Evolutionary conservation across 2,113 vertebrate species (phyloP), one percentile per base, ranked within the genome.

Genomic region (Hippocampus mohnikei): DNA sequence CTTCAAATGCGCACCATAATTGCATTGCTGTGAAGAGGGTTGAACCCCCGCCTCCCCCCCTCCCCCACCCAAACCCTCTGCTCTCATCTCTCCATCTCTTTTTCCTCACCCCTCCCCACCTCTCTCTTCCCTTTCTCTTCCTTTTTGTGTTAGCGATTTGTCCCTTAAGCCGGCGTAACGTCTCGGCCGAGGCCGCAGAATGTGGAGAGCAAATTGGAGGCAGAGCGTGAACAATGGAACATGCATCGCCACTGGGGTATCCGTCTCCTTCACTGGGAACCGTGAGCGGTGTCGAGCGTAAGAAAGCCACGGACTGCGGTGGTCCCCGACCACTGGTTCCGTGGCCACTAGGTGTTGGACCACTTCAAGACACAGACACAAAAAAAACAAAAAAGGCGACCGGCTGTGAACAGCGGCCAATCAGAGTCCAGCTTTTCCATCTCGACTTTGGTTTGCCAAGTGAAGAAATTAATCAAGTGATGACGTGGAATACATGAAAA

Each of bases 191-290:
- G 94, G 95, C 95, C 94, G 94, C 95, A 98, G 96, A 98, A 99
- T 99, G 96, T 95, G 94, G 93, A 95, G 94, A 98, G 97, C 96
- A 98, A 99, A 99, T 98, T 98, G 96, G 95, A 98, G 96, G 96
- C 94, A 95, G 95, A 96, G 97, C 96, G 94, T 96, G 97, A 98
- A 99, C 96, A 98, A 99, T 98, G 94, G 93, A 95, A 98, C 96
- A 97, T 93, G 95, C 94, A 93, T 92, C 92, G 92, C 94, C 95
- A 94, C 95, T 94, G 94, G 94, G 95, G 84, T 87, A 89, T 92
- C 91, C 92, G 92, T 90, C 85, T 84, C 70, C 81, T 85, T 87
- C 81, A 86, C 88, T 88, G 88, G 85, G 88, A 89, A 80, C 85
- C 75, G 80, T 79, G 87, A 84, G 87, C 82, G 86, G 82, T 76